Base-by-base conservation (phyloP, 2,113 vertebrate species). In the Trematomus loennbergii region DNA sequence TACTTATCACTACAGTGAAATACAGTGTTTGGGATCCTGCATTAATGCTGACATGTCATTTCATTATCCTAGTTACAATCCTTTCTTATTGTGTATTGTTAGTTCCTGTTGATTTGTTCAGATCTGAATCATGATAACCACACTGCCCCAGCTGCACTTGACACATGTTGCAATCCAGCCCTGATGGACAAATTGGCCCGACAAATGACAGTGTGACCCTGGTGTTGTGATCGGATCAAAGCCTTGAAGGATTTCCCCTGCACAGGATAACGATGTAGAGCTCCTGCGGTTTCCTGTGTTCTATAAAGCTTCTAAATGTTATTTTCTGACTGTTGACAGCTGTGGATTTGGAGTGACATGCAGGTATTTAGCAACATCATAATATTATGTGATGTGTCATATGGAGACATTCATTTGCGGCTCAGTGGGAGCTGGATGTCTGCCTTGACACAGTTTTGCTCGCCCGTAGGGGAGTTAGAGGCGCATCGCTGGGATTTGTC, bases 401-500 rank as follows among this genome's bases (percentile, higher is more conserved):
- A 40, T 40, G 0, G 13, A 62, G 45, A 72, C 15, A 65, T 25
- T 62, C 22, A 0, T 3, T 65, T 13, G 13, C 15, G 52, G 66
- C 46, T 78, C 25, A n/a, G 81, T 0, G 10, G 62, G 70, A 64
- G n/a, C 16, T 40, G 64, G n/a, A 69, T 64, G 36, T 58, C 59
- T 70, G 16, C 12, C 15, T 69, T 74, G 59, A 69, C 33, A 59
- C 50, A 12, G 50, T 63, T 58, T 33, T n/a, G 36, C 53, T 58
- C 12, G 55, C 72, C 75, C 48, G 67, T 63, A 60, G 73, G 73
- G 49, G 45, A 78, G 62, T 58, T 59, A 40, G 29, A 50, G 69
- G 88, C 53, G 65, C 52, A 67, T 63, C 49, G 6, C 64, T 48
- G 60, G 66, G 40, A 78, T 80, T 76, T 79, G 60, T 76, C 72